Evolutionary conservation across 1,140 invertebrate species (phyloP).

Genomic region (Rhagoletis pomonella): DNA sequence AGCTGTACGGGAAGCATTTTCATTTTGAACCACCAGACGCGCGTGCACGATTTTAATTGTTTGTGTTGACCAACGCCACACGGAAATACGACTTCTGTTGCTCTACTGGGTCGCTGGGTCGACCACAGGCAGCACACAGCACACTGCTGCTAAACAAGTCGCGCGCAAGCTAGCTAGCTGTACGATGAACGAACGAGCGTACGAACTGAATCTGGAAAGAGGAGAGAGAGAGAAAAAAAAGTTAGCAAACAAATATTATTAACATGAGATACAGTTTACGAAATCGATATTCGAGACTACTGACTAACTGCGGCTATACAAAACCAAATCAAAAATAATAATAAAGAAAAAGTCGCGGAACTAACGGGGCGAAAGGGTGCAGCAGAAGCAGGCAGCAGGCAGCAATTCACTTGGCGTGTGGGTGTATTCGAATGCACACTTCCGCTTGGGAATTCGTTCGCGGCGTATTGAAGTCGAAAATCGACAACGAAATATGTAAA

Average conservation of each 20-base stretch:
- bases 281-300: conserved; percentile 32
- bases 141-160: not conserved
- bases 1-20: conserved; percentile 81
- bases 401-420: not conserved
- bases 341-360: not conserved
- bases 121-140: not conserved
- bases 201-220: conserved; percentile 32
- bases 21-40: conserved; percentile 74
- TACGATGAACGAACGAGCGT: not conserved
- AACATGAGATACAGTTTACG: conserved; percentile 38
- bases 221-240: not conserved
- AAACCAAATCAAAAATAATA: too few species aligned
- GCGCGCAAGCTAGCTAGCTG: not conserved
- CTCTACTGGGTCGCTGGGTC: conserved; percentile 42
- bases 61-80: conserved; percentile 50
- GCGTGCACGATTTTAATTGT: conserved; percentile 53
- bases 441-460: conserved; percentile 23
- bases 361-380: not conserved
- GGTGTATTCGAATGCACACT: conserved; percentile 35
- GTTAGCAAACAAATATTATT: not conserved
- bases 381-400: not conserved
- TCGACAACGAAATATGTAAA: conserved; percentile 22
- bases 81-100: conserved; percentile 39
- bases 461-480: conserved; percentile 10
- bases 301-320: not conserved